Conservation (phyloP, 2,113 vertebrate genomes). For the Tamias sibiricus region DNA sequence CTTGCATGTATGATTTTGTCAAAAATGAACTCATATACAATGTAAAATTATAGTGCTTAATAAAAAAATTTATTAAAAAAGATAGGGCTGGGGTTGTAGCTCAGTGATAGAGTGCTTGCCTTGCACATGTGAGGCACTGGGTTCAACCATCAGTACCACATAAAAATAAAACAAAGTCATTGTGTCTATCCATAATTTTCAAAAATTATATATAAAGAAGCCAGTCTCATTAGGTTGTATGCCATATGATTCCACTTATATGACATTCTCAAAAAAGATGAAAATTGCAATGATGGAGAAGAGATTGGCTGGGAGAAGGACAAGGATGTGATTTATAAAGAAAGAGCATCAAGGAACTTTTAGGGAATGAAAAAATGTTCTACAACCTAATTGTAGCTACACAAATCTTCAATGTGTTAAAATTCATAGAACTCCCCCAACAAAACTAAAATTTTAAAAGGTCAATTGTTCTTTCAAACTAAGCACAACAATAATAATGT, state of each 20-base stretch:
- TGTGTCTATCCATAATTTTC: too few relatives aligned
- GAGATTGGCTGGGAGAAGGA: background rate
- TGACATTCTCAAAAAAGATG: background rate
- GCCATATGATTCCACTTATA: background rate
- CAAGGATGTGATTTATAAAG: background rate
- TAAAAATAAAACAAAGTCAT: too few relatives aligned
- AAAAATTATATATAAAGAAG: too few relatives aligned
- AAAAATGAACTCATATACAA: too few relatives aligned
- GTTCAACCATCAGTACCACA: too few relatives aligned
- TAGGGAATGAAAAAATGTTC: background rate
- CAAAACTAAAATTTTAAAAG: background rate
- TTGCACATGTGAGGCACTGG: too few relatives aligned
- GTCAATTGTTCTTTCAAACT: background rate
- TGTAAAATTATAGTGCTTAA: too few relatives aligned
- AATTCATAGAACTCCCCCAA: background rate
- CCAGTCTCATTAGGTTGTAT: background rate
- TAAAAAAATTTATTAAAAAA: too few relatives aligned
- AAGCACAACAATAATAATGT: background rate
- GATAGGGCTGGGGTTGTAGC: too few relatives aligned
- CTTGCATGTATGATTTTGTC: too few relatives aligned
- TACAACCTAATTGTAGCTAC: background rate
- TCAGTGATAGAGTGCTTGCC: too few relatives aligned
- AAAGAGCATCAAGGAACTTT: background rate
- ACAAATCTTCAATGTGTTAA: background rate
- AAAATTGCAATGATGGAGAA: background rate